phyloP scores from a whole-genome alignment of 2,113 vertebrate genomes.

The Sapajus apella region DNA sequence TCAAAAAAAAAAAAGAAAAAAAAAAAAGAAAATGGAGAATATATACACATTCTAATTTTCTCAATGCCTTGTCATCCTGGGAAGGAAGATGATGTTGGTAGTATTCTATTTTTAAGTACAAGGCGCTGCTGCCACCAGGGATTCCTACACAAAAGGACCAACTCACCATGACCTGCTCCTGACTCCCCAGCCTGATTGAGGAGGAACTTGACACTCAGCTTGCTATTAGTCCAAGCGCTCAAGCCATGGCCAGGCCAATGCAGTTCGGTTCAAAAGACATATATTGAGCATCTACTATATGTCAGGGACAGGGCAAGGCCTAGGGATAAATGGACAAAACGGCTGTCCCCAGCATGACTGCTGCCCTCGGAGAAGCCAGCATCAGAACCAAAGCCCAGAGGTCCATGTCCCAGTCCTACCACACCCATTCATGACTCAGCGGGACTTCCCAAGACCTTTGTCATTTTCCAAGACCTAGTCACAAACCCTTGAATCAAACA shows the following conservation, averaged over 20 bases:
- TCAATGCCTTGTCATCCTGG: background rate
- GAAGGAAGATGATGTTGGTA: background rate
- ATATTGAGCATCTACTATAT: background rate
- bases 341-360: background rate
- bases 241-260: background rate
- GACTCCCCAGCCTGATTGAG: background rate
- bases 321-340: background rate
- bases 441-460: background rate
- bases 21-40: background rate
- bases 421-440: background rate
- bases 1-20: too few species aligned
- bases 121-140: background rate
- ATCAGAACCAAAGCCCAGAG: background rate
- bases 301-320: background rate
- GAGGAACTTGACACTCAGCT: background rate
- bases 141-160: background rate
- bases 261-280: background rate
- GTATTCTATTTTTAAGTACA: background rate
- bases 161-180: background rate
- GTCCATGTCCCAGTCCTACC: background rate
- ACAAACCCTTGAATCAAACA: background rate
- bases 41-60: background rate
- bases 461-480: background rate
- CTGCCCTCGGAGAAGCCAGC: background rate
- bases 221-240: too few species aligned